phyloP scores from a whole-genome alignment of 2,888 invertebrate species.

The Lumbricus terrestris region DNA sequence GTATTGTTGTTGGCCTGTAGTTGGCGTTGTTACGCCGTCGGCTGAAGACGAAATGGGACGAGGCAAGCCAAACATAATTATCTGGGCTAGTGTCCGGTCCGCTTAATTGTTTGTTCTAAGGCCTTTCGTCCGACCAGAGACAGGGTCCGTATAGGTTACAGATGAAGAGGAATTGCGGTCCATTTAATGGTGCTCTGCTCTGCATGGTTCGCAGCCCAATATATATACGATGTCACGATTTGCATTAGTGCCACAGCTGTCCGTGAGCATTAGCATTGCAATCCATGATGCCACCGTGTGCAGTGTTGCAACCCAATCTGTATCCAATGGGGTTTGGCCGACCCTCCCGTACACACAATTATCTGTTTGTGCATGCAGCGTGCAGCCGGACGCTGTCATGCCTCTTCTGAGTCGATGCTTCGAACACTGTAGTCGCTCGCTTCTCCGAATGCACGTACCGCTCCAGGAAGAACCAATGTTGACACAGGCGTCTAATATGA shows the following conservation, averaged over 20 bases:
- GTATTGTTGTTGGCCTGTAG: neutral
- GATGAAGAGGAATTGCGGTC: neutral
- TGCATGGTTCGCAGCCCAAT: neutral
- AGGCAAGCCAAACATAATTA: neutral
- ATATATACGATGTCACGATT: neutral
- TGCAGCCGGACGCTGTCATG: too few relatives aligned
- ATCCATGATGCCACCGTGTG: neutral
- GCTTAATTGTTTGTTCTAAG: slow-evolving; percentile 3
- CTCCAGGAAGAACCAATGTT: neutral
- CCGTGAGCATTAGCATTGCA: neutral
- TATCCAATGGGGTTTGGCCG: neutral
- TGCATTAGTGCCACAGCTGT: neutral
- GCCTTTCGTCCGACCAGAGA: neutral
- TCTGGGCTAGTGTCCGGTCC: neutral
- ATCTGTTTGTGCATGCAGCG: too few relatives aligned
- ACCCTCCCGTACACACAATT: neutral
- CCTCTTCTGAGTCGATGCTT: neutral
- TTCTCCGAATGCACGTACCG: neutral
- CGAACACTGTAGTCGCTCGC: neutral
- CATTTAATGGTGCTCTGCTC: too few relatives aligned
- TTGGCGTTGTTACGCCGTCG: neutral
- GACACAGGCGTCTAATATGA: neutral
- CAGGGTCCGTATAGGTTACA: neutral
- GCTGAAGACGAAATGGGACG: neutral
- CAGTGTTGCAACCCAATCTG: neutral